Evolutionary conservation across 1,140 invertebrate genomes (phyloP).

Genomic region (Mamestra configurata): DNA sequence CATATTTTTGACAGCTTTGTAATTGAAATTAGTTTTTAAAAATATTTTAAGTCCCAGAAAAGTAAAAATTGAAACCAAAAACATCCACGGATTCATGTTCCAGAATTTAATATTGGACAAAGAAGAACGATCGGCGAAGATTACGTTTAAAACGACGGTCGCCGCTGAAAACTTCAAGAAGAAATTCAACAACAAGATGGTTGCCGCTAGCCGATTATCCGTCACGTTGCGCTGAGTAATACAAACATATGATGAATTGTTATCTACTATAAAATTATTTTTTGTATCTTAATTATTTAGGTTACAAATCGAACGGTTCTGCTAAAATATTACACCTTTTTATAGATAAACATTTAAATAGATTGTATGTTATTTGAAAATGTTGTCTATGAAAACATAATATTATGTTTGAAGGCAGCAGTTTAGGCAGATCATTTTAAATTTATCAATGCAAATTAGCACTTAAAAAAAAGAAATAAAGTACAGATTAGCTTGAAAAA

Average conservation of each 20-base stretch:
- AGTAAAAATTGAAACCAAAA: constrained; percentile 21
- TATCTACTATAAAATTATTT: not conserved
- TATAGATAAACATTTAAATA: too few species aligned
- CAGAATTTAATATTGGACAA: constrained; percentile 83
- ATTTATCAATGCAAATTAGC: not conserved
- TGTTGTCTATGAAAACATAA: too few species aligned
- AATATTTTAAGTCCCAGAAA: not conserved
- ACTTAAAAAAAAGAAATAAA: not conserved
- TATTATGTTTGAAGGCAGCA: not conserved
- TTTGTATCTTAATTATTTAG: not conserved
- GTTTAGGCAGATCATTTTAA: not conserved
- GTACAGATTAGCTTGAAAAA: not conserved
- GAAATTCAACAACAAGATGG: constrained; percentile 85
- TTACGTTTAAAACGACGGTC: constrained; percentile 73
- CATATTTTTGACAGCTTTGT: constrained; percentile 53
- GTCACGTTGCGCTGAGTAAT: constrained; percentile 63
- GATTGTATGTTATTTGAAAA: too few species aligned
- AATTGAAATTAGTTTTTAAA: not conserved
- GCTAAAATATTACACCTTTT: too few species aligned
- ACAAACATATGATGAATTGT: too few species aligned
- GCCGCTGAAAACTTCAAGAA: constrained; percentile 78
- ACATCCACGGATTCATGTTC: constrained; percentile 72
- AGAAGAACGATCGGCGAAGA: constrained; percentile 76
- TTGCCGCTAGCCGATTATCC: constrained; percentile 77
- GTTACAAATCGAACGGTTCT: too few species aligned